Evolutionary conservation across 2,797 vertebrate genomes (phyloP).

Genomic region (Chromis chromis): DNA sequence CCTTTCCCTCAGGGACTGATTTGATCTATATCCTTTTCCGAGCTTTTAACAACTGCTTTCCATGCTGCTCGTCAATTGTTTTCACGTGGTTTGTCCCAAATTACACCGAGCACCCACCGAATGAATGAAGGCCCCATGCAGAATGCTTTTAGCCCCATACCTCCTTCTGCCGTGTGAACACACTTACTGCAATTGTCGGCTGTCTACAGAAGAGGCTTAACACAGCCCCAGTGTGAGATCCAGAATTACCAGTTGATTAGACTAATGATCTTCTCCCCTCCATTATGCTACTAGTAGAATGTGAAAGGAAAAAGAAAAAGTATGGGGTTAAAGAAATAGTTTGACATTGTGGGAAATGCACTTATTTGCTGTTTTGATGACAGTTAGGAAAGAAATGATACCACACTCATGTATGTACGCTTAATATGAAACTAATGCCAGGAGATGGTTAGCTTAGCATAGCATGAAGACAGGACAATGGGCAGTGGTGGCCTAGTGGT

Average conservation of each 20-base stretch:
- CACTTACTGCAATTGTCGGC: neutral
- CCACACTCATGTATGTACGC: neutral
- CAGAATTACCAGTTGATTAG: conserved; percentile 19
- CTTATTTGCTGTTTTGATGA: neutral
- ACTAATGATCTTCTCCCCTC: neutral
- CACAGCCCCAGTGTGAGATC: neutral
- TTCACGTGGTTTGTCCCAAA: conserved; percentile 45
- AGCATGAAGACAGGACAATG: too few species aligned
- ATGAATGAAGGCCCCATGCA: conserved; percentile 8
- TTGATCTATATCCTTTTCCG: conserved; percentile 42
- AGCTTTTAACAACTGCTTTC: conserved; percentile 44
- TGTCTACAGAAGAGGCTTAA: neutral
- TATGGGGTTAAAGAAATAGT: neutral
- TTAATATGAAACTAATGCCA: neutral
- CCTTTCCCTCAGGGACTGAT: conserved; percentile 26
- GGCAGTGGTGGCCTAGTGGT: too few species aligned
- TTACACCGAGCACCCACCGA: conserved; percentile 20
- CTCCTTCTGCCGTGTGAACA: conserved; percentile 15
- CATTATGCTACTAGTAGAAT: neutral
- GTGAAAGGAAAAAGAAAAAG: neutral
- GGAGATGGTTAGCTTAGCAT: too few species aligned
- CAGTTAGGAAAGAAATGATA: neutral
- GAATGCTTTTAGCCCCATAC: conserved; percentile 26
- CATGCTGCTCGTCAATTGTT: conserved; percentile 30
- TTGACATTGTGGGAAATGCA: neutral